phyloP scores from a whole-genome alignment of 2,888 invertebrate species.

The Leptinotarsa haldemani region DNA sequence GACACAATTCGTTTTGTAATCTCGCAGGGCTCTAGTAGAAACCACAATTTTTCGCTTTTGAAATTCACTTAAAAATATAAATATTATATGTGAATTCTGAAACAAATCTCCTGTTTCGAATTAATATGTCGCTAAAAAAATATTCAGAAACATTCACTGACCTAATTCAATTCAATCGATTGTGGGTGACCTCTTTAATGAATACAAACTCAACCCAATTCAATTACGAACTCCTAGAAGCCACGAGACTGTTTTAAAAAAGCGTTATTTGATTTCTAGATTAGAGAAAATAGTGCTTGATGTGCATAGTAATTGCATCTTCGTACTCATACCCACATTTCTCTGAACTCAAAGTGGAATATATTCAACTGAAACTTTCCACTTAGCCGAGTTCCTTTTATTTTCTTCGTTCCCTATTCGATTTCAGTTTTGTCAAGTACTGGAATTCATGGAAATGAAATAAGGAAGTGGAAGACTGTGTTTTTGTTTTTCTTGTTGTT shows the following conservation, averaged over 20 bases:
- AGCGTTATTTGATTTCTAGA: slow-evolving; percentile 2
- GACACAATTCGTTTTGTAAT: no score
- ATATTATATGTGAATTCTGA: no score
- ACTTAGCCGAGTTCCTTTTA: slow-evolving; percentile 3
- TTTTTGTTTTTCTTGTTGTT: slow-evolving; percentile 12
- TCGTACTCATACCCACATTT: slow-evolving; percentile 13
- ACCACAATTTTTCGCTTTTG: no score
- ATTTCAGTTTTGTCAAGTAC: slow-evolving; percentile 5
- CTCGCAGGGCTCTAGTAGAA: no score
- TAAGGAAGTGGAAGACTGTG: not conserved
- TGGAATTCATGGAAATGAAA: slow-evolving; percentile 10
- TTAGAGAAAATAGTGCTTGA: slow-evolving; percentile 1
- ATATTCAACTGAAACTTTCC: slow-evolving; percentile 13
- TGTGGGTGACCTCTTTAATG: not conserved
- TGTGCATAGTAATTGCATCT: slow-evolving; percentile 13
- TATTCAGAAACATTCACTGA: no score
- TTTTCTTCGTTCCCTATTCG: not conserved
- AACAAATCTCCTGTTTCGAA: no score
- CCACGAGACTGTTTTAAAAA: not conserved
- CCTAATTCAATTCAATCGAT: not conserved
- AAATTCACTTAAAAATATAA: no score
- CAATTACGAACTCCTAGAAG: not conserved
- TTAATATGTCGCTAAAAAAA: no score
- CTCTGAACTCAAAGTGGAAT: slow-evolving; percentile 6
- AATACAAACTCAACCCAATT: not conserved